Percentiles rank a stretch among this genome's conserved stretches.
Evolutionary conservation across 2,113 vertebrate species (phyloP).

Genomic region (Strix aluco): DNA sequence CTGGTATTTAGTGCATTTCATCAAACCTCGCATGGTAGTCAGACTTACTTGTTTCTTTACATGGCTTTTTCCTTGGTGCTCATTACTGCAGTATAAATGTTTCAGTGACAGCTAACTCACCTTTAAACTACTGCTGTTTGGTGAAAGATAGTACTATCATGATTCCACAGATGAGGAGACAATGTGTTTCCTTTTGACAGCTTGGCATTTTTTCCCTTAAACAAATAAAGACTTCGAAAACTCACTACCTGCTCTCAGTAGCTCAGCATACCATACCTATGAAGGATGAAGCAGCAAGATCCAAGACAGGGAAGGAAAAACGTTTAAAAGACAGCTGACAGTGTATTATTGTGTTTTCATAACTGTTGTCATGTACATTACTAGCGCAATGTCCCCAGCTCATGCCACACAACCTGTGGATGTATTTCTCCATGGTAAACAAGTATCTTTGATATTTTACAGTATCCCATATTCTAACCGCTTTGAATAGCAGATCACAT

Average conservation of each 20-base stretch:
- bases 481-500: too few species aligned
- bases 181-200: background rate
- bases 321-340: background rate
- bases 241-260: background rate
- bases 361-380: background rate
- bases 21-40: background rate
- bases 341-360: background rate
- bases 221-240: background rate
- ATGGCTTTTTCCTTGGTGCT: background rate
- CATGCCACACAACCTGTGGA: background rate
- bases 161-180: background rate
- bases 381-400: background rate
- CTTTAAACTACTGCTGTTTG: background rate
- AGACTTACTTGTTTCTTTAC: background rate
- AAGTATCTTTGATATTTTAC: too few species aligned
- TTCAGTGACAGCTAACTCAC: background rate
- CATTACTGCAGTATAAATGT: background rate
- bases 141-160: background rate
- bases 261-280: background rate
- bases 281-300: background rate
- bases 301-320: background rate
- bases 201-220: background rate
- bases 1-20: background rate
- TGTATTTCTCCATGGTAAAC: background rate
- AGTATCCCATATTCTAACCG: too few species aligned